These are phyloP conservation scores for Yponomeuta sedellus DNA, from an alignment of 2,888 invertebrate species.

Conservation along the genomic window DNA sequence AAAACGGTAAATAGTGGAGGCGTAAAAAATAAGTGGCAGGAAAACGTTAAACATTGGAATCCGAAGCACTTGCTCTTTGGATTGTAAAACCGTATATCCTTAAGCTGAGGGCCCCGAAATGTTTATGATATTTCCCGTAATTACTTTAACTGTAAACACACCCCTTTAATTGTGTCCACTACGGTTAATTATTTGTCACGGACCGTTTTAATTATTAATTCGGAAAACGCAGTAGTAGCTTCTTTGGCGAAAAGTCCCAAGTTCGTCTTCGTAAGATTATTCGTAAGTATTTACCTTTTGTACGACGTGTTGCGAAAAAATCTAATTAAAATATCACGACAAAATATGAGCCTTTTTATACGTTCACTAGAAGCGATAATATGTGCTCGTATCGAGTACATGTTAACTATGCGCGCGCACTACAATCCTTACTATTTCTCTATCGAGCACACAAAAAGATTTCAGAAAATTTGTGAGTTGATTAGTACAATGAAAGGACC, in stretches of 20 bases:
- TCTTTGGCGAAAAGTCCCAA: background rate
- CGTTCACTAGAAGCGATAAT: too few relatives aligned
- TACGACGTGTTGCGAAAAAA: background rate
- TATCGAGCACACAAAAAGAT: too few relatives aligned
- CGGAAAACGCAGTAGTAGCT: background rate
- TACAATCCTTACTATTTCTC: too few relatives aligned
- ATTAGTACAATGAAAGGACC: too few relatives aligned
- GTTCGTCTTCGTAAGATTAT: background rate
- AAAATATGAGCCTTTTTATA: too few relatives aligned
- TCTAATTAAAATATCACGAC: too few relatives aligned
- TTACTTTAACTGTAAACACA: conserved; percentile 56
- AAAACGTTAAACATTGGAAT: conserved; percentile 46
- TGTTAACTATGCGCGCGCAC: too few relatives aligned
- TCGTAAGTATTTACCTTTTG: background rate
- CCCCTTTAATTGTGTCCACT: conserved; percentile 42
- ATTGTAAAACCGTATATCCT: conserved; percentile 48
- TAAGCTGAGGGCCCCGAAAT: conserved; percentile 33
- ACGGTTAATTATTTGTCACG: conserved; percentile 40
- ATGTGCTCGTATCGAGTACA: too few relatives aligned
- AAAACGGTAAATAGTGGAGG: background rate
- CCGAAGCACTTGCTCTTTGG: conserved; percentile 31
- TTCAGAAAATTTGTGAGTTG: too few relatives aligned
- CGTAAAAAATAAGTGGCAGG: conserved; percentile 43
- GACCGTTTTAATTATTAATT: background rate
- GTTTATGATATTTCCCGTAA: conserved; percentile 66